Base-by-base conservation (phyloP, 1,140 invertebrate genomes). In the Diorhabda elongata region DNA sequence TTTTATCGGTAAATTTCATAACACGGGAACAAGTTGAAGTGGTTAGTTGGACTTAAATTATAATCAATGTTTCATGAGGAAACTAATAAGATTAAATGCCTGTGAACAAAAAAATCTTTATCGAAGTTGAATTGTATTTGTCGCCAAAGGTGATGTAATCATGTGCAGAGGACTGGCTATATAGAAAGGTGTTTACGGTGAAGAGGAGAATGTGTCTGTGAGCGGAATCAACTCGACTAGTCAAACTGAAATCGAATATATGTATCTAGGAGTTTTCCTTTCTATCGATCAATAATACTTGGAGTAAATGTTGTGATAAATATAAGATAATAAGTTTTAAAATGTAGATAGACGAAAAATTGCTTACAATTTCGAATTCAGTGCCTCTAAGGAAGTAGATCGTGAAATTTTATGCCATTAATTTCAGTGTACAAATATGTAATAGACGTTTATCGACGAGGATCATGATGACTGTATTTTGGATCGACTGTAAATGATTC, bases 71-170 rank as follows among this genome's bases (percentile, higher is more conserved):
- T 26, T 60, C 42, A 64, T 64, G 45, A 44, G 52, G 45, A 64
- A 64, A 26, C 45, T 57, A 64, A 64, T 64, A 57, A 47, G 63
- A 64, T 64, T 64, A 44, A 64, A 56, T 64, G 7, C 5, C 63
- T 9, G 41, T 64, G 41, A 64, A 57, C 7, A 68, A 63, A 68
- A 62, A 26, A 26, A 26, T 26, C 26, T 68, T 26, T 63, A 26
- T 9, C 57, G 43, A 68, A 44, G 43, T 42, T 44, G 62, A 58
- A 60, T 61, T 44, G 45, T 42, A 58, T 68, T 68, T 68, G 67
- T 68, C 67, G 67, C 67, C 67, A 62, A 68, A 68, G 67, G 61
- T 68, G 67, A 68, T 63, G 67, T 68, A 68, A 68, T 63, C 67
- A 62, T 68, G 61, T 67, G 58, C 65, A 59, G 65, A 67, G 65